phyloP scores from a whole-genome alignment of 2,797 vertebrate genomes.

The Discoglossus pictus region DNA sequence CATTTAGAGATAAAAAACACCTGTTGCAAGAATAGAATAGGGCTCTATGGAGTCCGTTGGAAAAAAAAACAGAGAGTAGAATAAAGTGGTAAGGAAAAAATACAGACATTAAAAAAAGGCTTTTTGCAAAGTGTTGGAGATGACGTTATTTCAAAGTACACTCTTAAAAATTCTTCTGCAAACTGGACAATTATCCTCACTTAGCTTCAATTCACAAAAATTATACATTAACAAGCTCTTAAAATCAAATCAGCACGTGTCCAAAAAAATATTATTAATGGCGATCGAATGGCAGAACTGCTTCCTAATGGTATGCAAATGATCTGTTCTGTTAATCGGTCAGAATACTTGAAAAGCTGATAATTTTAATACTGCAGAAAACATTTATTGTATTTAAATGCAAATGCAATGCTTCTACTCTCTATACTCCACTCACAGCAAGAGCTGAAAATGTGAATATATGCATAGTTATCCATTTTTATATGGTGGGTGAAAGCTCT shows the following conservation, averaged over 20 bases:
- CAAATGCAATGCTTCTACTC: background rate
- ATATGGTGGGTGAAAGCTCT: no score
- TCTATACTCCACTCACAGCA: conserved; percentile 3
- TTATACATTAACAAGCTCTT: background rate
- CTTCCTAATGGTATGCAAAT: background rate
- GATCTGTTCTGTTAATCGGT: background rate
- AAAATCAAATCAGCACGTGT: background rate
- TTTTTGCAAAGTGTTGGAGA: no score
- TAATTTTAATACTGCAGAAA: conserved; percentile 9
- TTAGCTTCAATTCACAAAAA: conserved; percentile 5
- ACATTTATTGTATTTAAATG: background rate
- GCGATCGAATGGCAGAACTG: no score
- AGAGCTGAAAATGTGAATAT: background rate
- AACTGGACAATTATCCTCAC: background rate
- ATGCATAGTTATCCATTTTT: background rate
- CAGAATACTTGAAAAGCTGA: background rate
- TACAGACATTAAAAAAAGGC: no score
- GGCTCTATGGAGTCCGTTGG: no score
- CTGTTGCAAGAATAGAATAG: no score
- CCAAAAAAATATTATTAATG: no score
- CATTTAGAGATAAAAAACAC: no score
- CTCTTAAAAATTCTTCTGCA: background rate
- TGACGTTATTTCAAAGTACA: no score
- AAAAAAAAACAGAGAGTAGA: no score
- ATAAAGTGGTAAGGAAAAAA: no score